Conservation (phyloP, 2,113 vertebrate genomes). For the Corythoichthys haematopterus region DNA sequence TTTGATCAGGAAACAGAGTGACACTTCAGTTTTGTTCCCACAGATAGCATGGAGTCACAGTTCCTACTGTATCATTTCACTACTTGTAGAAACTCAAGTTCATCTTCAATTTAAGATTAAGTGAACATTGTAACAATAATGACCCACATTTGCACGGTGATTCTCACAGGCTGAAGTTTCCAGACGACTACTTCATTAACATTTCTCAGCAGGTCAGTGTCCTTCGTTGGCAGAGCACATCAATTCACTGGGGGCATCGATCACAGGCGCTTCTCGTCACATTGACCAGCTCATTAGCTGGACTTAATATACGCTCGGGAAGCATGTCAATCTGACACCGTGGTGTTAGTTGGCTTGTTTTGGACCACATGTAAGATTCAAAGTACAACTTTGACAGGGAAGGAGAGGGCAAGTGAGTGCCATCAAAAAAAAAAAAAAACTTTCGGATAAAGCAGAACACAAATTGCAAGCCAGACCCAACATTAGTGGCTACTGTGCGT, state of each 20-base stretch:
- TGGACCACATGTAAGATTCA: slow-evolving; percentile 3
- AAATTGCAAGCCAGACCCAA: neutral
- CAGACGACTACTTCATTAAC: slow-evolving; percentile 64
- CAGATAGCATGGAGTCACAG: neutral
- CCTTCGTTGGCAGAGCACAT: slow-evolving; percentile 63
- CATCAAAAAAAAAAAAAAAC: neutral
- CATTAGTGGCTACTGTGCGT: neutral
- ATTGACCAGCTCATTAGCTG: slow-evolving; percentile 71
- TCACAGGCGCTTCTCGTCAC: slow-evolving; percentile 61
- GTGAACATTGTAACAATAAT: slow-evolving; percentile 12
- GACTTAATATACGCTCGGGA: slow-evolving; percentile 60
- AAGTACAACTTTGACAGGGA: slow-evolving; percentile 3
- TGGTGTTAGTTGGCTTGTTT: slow-evolving; percentile 25
- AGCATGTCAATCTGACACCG: slow-evolving; percentile 39
- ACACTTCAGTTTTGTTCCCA: neutral
- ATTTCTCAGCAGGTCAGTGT: slow-evolving; percentile 65
- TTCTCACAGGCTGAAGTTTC: slow-evolving; percentile 30
- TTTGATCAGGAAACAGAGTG: neutral
- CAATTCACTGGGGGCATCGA: slow-evolving; percentile 67
- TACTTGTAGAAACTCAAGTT: slow-evolving; percentile 1
- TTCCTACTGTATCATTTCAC: neutral
- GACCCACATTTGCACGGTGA: slow-evolving; percentile 1
- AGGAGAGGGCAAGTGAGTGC: neutral
- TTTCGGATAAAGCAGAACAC: neutral
- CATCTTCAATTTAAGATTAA: slow-evolving; percentile 10